Evolutionary conservation across 92 coral and sea anemone genomes (phyloP).

Genomic region (Zoanthus gigantus): DNA sequence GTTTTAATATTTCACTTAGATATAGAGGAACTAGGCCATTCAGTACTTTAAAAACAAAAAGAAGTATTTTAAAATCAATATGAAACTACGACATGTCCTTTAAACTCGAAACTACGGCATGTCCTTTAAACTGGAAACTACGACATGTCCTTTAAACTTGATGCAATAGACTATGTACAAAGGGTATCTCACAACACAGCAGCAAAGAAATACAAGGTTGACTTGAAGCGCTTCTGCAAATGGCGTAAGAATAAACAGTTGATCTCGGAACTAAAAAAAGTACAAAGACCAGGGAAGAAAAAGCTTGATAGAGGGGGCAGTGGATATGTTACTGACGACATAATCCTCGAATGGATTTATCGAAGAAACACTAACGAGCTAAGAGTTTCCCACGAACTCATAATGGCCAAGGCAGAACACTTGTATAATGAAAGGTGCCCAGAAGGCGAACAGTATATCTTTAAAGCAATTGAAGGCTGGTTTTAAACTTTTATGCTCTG

Average conservation of each 20-base stretch:
- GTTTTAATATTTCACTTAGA: too few relatives aligned
- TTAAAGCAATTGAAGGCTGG: slow-evolving; percentile 68
- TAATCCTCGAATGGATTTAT: slow-evolving; percentile 34
- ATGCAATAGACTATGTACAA: slow-evolving; percentile 57
- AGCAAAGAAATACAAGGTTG: slow-evolving; percentile 43
- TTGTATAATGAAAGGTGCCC: slow-evolving; percentile 36
- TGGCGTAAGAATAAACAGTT: slow-evolving; percentile 44
- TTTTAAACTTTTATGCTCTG: slow-evolving; percentile 62
- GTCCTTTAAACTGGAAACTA: slow-evolving; percentile 2
- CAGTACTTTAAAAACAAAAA: too few relatives aligned
- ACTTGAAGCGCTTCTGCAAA: slow-evolving; percentile 33
- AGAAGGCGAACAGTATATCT: slow-evolving; percentile 55
- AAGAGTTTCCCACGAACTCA: slow-evolving; percentile 46
- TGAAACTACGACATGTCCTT: too few relatives aligned
- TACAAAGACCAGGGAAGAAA: slow-evolving; percentile 50
- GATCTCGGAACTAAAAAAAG: slow-evolving; percentile 32
- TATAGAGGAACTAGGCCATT: too few relatives aligned
- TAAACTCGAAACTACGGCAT: too few relatives aligned
- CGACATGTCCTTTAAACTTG: slow-evolving; percentile 36
- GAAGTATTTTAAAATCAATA: too few relatives aligned
- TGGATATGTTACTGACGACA: slow-evolving; percentile 29
- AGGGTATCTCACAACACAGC: slow-evolving; percentile 50
- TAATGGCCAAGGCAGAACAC: slow-evolving; percentile 6
- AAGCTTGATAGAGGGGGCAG: slow-evolving; percentile 57
- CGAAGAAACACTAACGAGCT: slow-evolving; percentile 47